Evolutionary conservation across 2,113 vertebrate genomes (phyloP), one percentile per base, ranked within the genome.

Genomic region (Diadophis punctatus): DNA sequence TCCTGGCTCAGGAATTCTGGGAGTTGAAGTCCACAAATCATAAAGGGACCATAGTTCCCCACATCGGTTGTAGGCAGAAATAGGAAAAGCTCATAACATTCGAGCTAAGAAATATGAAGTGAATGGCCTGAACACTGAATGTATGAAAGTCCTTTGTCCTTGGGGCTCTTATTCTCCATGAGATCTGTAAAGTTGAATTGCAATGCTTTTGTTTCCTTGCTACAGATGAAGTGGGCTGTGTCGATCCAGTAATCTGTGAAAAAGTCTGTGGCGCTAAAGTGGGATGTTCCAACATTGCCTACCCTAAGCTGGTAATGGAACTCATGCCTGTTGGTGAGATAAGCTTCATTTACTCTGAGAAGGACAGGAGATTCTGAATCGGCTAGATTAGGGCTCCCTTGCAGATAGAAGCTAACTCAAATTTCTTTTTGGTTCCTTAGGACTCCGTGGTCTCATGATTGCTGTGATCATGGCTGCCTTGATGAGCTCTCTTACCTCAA

Each of bases 401-500:
- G 25, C 9, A 63, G 9, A 43, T 63, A 1, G 39, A 90, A 30
- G 9, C 43, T 86, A 90, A 90, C 14, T 85, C 92, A 53, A 90
- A 68, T 89, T 55, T 52, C 18, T 4, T 14, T 87, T 43, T 52
- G 49, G 20, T 39, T 91, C 63, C 89, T 0, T 95, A 99, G 99
- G 99, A 92, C 96, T 99, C 20, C 98, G 98, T 48, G 99, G 99
- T 88, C 96, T 99, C 95, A 99, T 99, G 99, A 97, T 99, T 2
- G 99, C 99, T 0, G 99, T 99, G 91, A 98, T 99, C 95, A 97
- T 99, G 97, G 99, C 99, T 0, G 98, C 99, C 46, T 97, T 99
- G 94, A 99, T 99, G 99, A 99, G 99, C 16, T 99, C 99, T 22
- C 98, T 99, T 95, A 99, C 99, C 86, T 99, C 99, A 63, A 98